Evolutionary conservation across 1,140 invertebrate genomes (phyloP), one percentile per base, ranked within the genome.

Genomic region (Hetaerina americana): DNA sequence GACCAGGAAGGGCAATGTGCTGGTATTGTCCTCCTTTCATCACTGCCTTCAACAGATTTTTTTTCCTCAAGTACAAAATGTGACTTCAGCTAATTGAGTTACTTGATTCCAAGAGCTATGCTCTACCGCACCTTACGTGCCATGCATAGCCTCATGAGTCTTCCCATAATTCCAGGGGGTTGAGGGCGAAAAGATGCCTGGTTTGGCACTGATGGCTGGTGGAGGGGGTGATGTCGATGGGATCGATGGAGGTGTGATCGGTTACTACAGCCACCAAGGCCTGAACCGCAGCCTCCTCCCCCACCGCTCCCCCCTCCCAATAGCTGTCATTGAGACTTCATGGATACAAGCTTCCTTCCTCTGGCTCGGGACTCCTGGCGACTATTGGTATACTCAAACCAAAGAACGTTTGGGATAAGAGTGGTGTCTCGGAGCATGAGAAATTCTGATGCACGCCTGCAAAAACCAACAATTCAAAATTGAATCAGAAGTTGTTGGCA

Each of bases 381-480:
- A 69, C 90, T 89, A 70, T 89, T 92, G n/a, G 92, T 94, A 79
- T 96, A 97, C 78, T 96, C 94, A 79, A 97, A 97, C 93, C 94
- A 96, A 71, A 96, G 79, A 6, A 96, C 90, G 79, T 97, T 96
- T 15, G 94, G 95, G 80, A 97, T 97, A 27, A 96, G 81, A 6
- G 94, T 94, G 66, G 93, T 94, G 77, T 96, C 95, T 75, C 94
- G 84, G 73, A 97, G 82, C 81, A 96, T 87, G 72, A 96, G 80
- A 78, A 93, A 88, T 83, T 96, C 94, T 71, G 92, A 93, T 77
- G 94, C 84, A 82, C 87, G 90, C 88, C 93, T 95, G 80, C 66
- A 86, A 84, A 78, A 72, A 79, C 78, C n/a, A n/a, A n/a, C n/a
- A n/a, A n/a, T n/a, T n/a, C n/a, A n/a, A n/a, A n/a, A n/a, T 70